These are phyloP conservation scores for Neosilurus mollespiculum DNA, from an alignment of 2,797 vertebrate species.

Conservation along the genomic window DNA sequence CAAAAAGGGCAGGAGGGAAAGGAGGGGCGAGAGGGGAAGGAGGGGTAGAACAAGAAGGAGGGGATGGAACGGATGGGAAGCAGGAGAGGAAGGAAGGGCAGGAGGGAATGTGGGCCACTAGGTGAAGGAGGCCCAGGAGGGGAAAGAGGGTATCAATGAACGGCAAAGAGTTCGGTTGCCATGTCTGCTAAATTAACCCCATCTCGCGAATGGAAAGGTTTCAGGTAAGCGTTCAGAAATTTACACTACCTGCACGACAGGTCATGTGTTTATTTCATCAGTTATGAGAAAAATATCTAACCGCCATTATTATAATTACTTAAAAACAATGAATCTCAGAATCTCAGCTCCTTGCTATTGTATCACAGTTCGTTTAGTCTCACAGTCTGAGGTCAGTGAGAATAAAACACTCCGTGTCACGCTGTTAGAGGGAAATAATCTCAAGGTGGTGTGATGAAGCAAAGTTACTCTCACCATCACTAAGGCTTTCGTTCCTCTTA, in stretches of 20 bases:
- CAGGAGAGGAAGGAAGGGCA: too few relatives aligned
- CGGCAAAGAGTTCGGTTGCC: constrained; percentile 39
- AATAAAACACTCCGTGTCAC: not conserved
- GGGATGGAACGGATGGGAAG: too few relatives aligned
- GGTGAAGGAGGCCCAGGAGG: too few relatives aligned
- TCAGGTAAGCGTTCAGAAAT: not conserved
- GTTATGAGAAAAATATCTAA: not conserved
- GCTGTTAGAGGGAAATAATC: not conserved
- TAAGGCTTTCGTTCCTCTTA: not conserved
- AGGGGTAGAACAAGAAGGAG: too few relatives aligned
- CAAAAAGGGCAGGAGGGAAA: too few relatives aligned
- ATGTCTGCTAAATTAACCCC: constrained; percentile 44
- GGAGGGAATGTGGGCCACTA: too few relatives aligned
- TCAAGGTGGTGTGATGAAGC: not conserved
- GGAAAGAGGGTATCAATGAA: constrained; percentile 10
- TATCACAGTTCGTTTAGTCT: not conserved
- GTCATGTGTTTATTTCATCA: constrained; percentile 8
- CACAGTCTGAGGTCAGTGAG: not conserved
- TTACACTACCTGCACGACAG: not conserved
- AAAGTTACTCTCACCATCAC: not conserved
- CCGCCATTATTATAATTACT: not conserved
- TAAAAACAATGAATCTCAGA: not conserved
- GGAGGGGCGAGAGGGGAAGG: too few relatives aligned
- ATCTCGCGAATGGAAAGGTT: constrained; percentile 18
- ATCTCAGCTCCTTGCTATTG: too few relatives aligned